Evolutionary conservation across 2,113 vertebrate species (phyloP).

Genomic region (Natator depressus): DNA sequence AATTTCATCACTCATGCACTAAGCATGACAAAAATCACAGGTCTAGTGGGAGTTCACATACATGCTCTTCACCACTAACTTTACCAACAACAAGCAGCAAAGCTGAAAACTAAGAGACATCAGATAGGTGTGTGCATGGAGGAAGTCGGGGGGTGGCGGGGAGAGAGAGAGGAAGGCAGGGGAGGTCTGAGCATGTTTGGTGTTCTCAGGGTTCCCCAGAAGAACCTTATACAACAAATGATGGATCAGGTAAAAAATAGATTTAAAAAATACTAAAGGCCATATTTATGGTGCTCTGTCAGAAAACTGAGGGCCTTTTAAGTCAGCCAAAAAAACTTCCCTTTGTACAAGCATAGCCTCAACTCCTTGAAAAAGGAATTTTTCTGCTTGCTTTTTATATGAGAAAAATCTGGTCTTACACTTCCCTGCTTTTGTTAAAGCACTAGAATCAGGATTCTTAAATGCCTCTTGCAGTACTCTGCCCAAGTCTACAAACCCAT

Average conservation of each 20-base stretch:
- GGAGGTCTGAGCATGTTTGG: not conserved
- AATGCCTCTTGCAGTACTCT: not conserved
- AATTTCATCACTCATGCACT: rapidly evolving
- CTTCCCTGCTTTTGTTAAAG: not conserved
- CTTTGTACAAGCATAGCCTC: too few relatives aligned
- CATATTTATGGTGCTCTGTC: not conserved
- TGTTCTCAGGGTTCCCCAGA: not conserved
- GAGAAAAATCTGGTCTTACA: not conserved
- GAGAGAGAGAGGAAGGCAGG: not conserved
- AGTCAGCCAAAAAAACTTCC: not conserved
- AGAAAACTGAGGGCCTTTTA: not conserved
- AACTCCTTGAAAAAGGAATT: not conserved
- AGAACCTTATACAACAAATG: not conserved
- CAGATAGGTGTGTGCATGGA: rapidly evolving
- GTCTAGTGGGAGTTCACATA: not conserved
- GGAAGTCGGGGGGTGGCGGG: not conserved
- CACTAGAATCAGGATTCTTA: not conserved
- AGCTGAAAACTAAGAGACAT: not conserved
- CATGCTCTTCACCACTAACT: not conserved
- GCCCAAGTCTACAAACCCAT: not conserved
- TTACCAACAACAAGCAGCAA: not conserved
- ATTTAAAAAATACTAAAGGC: not conserved
- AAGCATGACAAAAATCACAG: not conserved
- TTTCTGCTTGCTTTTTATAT: not conserved
- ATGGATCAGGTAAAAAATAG: not conserved